Conservation (phyloP, 2,113 vertebrate genomes). For the Melospiza georgiana region DNA sequence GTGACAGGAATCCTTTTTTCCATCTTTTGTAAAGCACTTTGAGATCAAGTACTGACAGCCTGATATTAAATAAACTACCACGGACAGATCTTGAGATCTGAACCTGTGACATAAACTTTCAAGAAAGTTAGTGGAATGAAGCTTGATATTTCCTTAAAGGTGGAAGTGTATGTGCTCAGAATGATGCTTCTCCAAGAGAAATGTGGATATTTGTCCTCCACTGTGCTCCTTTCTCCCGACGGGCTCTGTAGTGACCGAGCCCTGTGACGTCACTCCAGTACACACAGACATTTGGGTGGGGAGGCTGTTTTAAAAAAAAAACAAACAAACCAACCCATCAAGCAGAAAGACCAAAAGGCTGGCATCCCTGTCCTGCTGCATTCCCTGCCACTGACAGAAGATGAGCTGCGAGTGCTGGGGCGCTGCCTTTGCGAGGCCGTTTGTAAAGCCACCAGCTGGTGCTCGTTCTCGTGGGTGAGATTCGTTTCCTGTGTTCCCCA, state of each 20-base stretch:
- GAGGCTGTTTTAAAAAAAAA: background rate
- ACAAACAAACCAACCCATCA: background rate
- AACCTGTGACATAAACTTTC: background rate
- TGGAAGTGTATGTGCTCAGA: background rate
- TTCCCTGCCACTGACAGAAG: background rate
- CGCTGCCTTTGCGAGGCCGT: conserved; percentile 66
- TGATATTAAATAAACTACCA: background rate
- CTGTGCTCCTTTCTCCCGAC: background rate
- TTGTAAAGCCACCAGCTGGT: conserved; percentile 78
- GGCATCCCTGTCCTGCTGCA: background rate
- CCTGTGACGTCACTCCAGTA: background rate
- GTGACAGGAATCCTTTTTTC: background rate
- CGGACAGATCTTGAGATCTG: background rate
- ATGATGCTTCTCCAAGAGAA: background rate
- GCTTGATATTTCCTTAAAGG: background rate
- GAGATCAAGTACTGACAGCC: conserved; percentile 17
- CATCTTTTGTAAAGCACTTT: conserved; percentile 65
- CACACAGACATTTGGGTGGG: background rate
- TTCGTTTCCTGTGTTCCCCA: conserved; percentile 93
- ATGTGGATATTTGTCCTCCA: background rate
- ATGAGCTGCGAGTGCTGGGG: conserved; percentile 48
- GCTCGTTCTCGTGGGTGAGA: conserved; percentile 86
- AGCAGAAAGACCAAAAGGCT: background rate
- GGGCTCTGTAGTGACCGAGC: background rate
- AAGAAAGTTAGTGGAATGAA: background rate